Percentiles rank a stretch among this genome's conserved stretches.
Conservation (phyloP, 2,113 vertebrate species). For the Ahaetulla prasina region DNA sequence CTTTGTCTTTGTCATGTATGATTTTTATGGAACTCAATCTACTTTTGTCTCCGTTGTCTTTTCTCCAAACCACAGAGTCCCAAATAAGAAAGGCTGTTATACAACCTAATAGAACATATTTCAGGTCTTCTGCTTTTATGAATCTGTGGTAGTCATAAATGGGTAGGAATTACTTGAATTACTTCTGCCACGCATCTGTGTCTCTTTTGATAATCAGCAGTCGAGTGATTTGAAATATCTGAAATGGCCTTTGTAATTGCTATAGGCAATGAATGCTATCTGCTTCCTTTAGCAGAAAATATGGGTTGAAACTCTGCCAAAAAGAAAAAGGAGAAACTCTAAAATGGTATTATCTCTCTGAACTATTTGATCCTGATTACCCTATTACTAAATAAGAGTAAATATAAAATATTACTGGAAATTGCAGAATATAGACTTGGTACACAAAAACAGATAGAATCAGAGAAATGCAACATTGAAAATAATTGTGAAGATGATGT, state of each 20-base stretch:
- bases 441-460: neutral
- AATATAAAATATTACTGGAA: constrained; percentile 12
- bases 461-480: neutral
- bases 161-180: neutral
- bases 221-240: neutral
- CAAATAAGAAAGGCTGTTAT: neutral
- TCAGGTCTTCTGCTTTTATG: neutral
- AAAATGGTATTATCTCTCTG: constrained; percentile 28
- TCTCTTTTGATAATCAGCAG: neutral
- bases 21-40: neutral
- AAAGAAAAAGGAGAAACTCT: constrained; percentile 32
- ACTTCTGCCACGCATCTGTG: neutral
- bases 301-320: neutral
- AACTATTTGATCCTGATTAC: neutral
- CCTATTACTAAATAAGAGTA: constrained; percentile 18
- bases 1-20: neutral
- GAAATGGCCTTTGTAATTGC: neutral
- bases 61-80: neutral
- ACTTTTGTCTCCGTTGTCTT: neutral
- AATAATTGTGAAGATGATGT: neutral
- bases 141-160: neutral
- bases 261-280: constrained; percentile 9
- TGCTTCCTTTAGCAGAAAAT: constrained; percentile 12
- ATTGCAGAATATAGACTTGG: fast-evolving
- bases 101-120: neutral